A percentile compares a stretch with the other conserved stretches of the same genome.
phyloP scores from a whole-genome alignment of 1,140 invertebrate species.

The Drosophila saltans region DNA sequence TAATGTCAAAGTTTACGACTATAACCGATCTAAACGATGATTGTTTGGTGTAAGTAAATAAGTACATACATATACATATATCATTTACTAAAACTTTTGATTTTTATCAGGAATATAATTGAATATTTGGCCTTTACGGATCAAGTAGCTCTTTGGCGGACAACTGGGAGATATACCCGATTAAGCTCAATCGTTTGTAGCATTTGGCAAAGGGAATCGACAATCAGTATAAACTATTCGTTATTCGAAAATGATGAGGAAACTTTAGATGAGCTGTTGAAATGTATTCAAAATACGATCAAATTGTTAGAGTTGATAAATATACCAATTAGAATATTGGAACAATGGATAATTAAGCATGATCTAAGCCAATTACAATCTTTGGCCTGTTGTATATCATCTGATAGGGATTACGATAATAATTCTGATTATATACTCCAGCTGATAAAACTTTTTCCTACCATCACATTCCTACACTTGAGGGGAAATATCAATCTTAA shows the following conservation, averaged over 20 bases:
- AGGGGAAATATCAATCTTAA: neutral
- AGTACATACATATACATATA: no score
- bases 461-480: no score
- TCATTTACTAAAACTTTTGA: neutral
- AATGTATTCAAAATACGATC: neutral
- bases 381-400: neutral
- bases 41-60: constrained; percentile 1
- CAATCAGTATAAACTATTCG: neutral
- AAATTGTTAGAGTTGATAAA: neutral
- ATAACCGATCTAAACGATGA: neutral
- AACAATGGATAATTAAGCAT: neutral
- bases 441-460: no score
- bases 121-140: constrained; percentile 7
- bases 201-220: neutral
- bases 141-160: constrained; percentile 3
- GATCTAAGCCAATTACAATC: neutral
- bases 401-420: neutral
- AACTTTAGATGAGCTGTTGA: neutral
- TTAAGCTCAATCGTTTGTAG: neutral
- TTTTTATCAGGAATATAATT: constrained; percentile 4
- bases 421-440: neutral
- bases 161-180: neutral
- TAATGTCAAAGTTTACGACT: neutral
- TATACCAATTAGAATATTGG: neutral
- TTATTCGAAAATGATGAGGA: neutral